A percentile compares a stretch with the other conserved stretches of the same genome.
Conservation (phyloP, 2,888 invertebrate genomes). For the Crossocerus cetratus region DNA sequence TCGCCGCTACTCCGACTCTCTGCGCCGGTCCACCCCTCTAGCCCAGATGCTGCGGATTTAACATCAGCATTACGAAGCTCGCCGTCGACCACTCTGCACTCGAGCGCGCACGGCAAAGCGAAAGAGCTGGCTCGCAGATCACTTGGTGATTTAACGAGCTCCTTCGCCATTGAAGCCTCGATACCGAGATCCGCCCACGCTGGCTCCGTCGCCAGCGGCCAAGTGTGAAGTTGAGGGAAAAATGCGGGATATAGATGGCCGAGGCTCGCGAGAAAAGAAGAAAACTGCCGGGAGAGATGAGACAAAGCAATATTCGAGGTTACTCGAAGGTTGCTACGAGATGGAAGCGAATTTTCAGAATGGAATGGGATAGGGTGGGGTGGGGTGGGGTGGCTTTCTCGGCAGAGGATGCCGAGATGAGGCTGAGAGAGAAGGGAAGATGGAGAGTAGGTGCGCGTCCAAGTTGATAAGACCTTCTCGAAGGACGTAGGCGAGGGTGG, state of each 20-base stretch:
- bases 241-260: constrained; percentile 2
- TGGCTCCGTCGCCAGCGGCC: too few species aligned
- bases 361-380: constrained; percentile 37
- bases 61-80: constrained; percentile 70
- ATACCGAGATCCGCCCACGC: too few species aligned
- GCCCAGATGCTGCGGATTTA: constrained; percentile 66
- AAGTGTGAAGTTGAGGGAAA: constrained; percentile 4
- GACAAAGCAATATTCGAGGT: constrained; percentile 34
- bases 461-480: constrained; percentile 70
- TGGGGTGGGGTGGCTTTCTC: too few species aligned
- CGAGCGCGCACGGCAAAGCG: constrained; percentile 27
- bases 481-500: constrained; percentile 62
- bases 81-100: constrained; percentile 63
- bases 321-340: constrained; percentile 18
- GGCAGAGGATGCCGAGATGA: too few species aligned
- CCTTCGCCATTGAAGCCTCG: not conserved
- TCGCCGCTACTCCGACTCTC: constrained; percentile 39
- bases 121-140: constrained; percentile 49
- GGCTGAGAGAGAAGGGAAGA: not conserved
- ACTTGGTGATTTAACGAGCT: constrained; percentile 2
- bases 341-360: constrained; percentile 49
- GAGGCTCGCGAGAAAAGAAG: not conserved
- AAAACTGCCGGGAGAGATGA: constrained; percentile 17
- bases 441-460: constrained; percentile 55
- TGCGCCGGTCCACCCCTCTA: constrained; percentile 41